Evolutionary conservation across 1,140 invertebrate genomes (phyloP).

Genomic region (Andricus grossulariae): DNA sequence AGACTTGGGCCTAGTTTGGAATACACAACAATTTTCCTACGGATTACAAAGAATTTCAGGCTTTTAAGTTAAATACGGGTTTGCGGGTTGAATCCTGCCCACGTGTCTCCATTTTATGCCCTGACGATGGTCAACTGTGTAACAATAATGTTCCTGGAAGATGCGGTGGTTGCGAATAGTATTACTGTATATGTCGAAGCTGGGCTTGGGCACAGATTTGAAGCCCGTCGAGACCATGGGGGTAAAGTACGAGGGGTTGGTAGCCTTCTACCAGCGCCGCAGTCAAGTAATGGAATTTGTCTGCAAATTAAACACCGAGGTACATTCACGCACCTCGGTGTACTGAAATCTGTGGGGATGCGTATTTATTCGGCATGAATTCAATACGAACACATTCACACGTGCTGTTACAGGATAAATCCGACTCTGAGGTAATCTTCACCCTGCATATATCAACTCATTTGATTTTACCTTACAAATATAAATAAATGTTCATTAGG

Average conservation of each 20-base stretch:
- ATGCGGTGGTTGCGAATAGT: constrained; percentile 35
- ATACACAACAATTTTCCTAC: too few species aligned
- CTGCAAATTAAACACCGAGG: constrained; percentile 72
- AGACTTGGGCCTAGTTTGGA: too few species aligned
- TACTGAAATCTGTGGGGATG: neutral
- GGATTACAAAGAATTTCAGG: too few species aligned
- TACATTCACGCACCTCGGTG: constrained; percentile 21
- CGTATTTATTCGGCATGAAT: constrained; percentile 20
- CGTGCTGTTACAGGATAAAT: neutral
- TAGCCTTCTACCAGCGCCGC: constrained; percentile 59
- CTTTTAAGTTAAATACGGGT: too few species aligned
- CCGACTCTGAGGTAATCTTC: neutral
- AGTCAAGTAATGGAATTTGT: constrained; percentile 75
- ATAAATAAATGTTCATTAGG: too few species aligned
- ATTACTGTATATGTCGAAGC: neutral
- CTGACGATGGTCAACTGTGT: constrained; percentile 68
- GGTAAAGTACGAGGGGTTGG: constrained; percentile 35
- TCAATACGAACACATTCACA: constrained; percentile 2
- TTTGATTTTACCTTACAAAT: too few species aligned
- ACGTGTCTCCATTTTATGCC: constrained; percentile 62
- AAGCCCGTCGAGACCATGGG: constrained; percentile 22
- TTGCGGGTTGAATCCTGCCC: constrained; percentile 34
- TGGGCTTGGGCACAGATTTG: constrained; percentile 19
- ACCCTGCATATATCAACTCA: neutral
- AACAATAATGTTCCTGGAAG: constrained; percentile 69